phyloP scores from a whole-genome alignment of 35 echinoderm and acorn worm genomes.

The Apostichopus parvimensis region DNA sequence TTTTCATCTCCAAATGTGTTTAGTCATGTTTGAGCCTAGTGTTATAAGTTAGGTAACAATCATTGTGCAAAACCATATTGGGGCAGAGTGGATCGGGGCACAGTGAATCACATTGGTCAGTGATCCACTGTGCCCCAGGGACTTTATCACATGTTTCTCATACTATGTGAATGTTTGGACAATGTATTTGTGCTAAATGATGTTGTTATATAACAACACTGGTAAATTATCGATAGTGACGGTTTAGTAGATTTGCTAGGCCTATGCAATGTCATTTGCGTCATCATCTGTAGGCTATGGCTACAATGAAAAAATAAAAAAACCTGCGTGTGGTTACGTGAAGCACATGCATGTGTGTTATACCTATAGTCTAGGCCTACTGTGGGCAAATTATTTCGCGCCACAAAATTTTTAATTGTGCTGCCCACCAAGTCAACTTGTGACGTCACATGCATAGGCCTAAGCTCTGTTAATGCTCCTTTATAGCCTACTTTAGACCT shows the following conservation, averaged over 20 bases:
- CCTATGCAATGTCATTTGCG: neutral
- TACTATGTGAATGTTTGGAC: neutral
- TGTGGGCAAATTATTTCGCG: neutral
- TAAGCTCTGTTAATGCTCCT: too few relatives aligned
- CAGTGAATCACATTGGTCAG: neutral
- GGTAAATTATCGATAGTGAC: neutral
- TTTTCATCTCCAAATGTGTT: neutral
- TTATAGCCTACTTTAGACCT: neutral
- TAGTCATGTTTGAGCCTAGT: neutral
- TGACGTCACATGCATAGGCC: too few relatives aligned
- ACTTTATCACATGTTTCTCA: neutral
- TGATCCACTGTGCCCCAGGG: neutral
- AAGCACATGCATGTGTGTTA: neutral
- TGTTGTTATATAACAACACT: neutral
- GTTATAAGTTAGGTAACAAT: neutral
- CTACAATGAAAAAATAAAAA: neutral
- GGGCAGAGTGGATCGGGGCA: slow-evolving; percentile 23
- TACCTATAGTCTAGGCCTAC: neutral
- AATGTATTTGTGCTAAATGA: neutral
- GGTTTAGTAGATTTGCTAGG: neutral
- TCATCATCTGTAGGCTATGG: too few relatives aligned
- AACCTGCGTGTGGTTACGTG: neutral
- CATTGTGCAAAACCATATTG: slow-evolving; percentile 15
- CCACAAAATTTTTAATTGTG: too few relatives aligned
- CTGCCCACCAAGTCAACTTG: too few relatives aligned